Conservation (phyloP, 2,113 vertebrate genomes). For the Callithrix jacchus region DNA sequence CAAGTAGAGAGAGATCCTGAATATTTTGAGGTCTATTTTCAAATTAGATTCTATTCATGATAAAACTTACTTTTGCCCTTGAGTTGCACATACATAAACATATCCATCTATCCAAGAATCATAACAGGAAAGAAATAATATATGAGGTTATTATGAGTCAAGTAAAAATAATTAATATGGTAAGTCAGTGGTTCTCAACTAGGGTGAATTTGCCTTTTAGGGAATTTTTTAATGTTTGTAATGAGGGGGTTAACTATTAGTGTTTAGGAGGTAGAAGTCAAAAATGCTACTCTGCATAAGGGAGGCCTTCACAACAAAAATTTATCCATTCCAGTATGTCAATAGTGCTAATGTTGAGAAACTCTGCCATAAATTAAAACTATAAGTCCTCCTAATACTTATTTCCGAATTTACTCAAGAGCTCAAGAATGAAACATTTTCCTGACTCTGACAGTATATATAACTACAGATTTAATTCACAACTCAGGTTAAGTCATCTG, state of each 20-base stretch:
- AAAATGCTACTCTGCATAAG: no score
- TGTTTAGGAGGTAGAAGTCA: neutral
- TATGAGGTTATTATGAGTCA: neutral
- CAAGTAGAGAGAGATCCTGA: neutral
- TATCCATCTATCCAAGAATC: neutral
- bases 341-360: neutral
- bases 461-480: slow-evolving; percentile 19
- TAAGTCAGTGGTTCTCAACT: neutral
- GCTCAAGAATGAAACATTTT: neutral
- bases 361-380: neutral
- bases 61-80: neutral
- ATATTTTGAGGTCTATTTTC: neutral
- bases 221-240: neutral
- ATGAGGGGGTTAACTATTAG: neutral
- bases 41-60: neutral
- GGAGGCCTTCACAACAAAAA: neutral
- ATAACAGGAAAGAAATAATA: neutral
- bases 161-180: neutral
- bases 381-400: neutral
- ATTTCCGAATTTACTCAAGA: slow-evolving; percentile 8
- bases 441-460: neutral
- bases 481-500: neutral
- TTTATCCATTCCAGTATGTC: neutral
- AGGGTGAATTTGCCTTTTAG: neutral
- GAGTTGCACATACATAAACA: neutral